Evolutionary conservation across 2,888 invertebrate genomes (phyloP), one percentile per base, ranked within the genome.

Genomic region (Helleia helle): DNA sequence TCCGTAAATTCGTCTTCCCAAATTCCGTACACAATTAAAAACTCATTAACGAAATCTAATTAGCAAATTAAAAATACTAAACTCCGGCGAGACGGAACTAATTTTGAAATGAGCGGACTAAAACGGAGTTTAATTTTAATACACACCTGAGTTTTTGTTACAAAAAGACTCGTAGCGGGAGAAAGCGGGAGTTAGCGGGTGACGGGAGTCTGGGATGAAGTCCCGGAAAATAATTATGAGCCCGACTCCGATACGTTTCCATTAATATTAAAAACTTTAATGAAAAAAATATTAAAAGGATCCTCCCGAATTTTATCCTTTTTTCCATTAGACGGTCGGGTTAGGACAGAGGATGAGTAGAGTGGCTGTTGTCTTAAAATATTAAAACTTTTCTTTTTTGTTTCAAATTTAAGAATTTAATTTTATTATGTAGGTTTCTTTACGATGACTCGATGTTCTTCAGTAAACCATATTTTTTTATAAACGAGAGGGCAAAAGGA

Each of bases 241-340:
- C n/a, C n/a, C n/a, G n/a, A 63, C 67, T 64, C 65, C 61, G 66
- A 79, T 72, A 74, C 69, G 56, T 67, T 62, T 62, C 58, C 72
- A 77, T 81, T 77, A 83, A 83, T 83, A 83, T 83, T 84, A 76
- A 84, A 84, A 84, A 84, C 84, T 84, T 84, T 74, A 83, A 83
- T 83, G 83, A 84, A 83, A 84, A 83, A 84, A 83, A 73, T 74
- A 77, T 83, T 76, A 83, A 83, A 81, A 75, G 79, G 71, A 62
- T 65, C 69, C 70, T 56, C 61, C n/a, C 53, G 58, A 65, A 71
- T 71, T 73, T 72, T 67, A 79, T 83, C 83, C 80, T 83, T 80
- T 83, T 84, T 80, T 75, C 79, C 77, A 76, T 80, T 77, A 79
- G 74, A 68, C 64, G 64, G 61, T 55, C 55, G 64, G 62, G 62